These are phyloP conservation scores for Leucophenga varia DNA, from an alignment of 1,140 invertebrate species.

Conservation along the genomic window DNA sequence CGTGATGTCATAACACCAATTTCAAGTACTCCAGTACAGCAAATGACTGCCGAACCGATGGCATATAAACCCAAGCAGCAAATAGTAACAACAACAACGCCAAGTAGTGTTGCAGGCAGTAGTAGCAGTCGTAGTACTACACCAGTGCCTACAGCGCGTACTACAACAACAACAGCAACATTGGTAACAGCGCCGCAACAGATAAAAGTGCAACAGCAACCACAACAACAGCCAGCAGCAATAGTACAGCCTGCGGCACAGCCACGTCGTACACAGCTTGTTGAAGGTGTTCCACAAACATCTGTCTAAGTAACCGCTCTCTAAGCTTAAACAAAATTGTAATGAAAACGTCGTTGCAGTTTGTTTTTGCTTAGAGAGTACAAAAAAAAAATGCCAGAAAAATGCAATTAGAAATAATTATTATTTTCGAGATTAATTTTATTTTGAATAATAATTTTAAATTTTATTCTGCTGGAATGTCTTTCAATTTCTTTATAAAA, in stretches of 20 bases:
- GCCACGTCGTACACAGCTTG: constrained; percentile 44
- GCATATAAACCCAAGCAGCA: not conserved
- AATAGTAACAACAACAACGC: constrained; percentile 1
- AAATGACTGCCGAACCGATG: constrained; percentile 35
- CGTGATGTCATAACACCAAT: constrained; percentile 16
- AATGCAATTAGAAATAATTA: not conserved
- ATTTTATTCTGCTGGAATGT: too few relatives aligned
- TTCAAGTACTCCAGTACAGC: constrained; percentile 38
- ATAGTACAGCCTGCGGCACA: constrained; percentile 19
- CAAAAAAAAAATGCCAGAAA: constrained; percentile 7
- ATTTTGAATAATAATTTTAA: too few relatives aligned
- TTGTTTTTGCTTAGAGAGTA: constrained; percentile 34
- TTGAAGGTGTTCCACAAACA: constrained; percentile 52
- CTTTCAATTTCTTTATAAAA: not conserved
- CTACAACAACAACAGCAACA: constrained; percentile 40
- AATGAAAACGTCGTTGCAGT: too few relatives aligned
- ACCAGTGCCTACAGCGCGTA: constrained; percentile 40
- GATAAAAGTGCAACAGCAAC: constrained; percentile 2
- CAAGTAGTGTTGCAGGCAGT: not conserved
- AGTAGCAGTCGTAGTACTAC: constrained; percentile 46
- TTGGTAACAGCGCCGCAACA: constrained; percentile 21
- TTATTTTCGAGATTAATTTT: too few relatives aligned
- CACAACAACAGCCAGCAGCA: not conserved
- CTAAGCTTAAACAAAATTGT: too few relatives aligned
- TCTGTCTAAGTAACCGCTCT: constrained; percentile 55